Evolutionary conservation across 2,888 invertebrate species (phyloP).

Genomic region (Doris montereyensis): DNA sequence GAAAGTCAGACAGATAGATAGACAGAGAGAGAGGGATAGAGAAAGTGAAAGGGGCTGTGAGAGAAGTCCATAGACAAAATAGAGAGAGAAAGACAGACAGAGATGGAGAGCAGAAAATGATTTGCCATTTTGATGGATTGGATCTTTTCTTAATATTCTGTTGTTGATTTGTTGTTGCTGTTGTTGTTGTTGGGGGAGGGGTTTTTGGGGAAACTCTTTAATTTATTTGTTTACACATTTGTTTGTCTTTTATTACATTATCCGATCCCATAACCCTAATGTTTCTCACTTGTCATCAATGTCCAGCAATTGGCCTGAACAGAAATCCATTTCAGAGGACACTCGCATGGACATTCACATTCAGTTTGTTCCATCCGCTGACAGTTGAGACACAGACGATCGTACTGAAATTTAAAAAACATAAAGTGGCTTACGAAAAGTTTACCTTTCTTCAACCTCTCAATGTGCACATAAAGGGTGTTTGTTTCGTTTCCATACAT

Average conservation of each 20-base stretch:
- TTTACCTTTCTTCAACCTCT: background rate
- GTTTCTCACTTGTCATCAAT: constrained; percentile 69
- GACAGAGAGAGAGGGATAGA: too few species aligned
- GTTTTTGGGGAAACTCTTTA: too few species aligned
- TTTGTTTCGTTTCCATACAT: background rate
- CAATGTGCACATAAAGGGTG: background rate
- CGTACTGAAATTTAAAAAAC: constrained; percentile 75
- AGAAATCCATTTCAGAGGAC: constrained; percentile 77
- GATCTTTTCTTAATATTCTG: too few species aligned
- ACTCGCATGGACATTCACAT: constrained; percentile 96
- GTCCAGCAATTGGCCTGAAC: constrained; percentile 72
- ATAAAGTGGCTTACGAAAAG: background rate
- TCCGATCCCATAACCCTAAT: background rate
- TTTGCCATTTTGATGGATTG: too few species aligned
- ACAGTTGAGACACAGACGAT: constrained; percentile 91
- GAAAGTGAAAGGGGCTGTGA: too few species aligned
- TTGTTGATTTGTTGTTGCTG: too few species aligned
- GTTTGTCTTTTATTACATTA: background rate
- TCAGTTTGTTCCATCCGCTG: constrained; percentile 94
- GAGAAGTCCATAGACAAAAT: too few species aligned
- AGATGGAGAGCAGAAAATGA: too few species aligned
- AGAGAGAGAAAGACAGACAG: too few species aligned
- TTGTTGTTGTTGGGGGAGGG: too few species aligned
- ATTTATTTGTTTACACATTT: too few species aligned
- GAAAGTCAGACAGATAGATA: too few species aligned